Percentiles rank a stretch among this genome's conserved stretches.
phyloP scores from a whole-genome alignment of 2,797 vertebrate genomes.

The Hippopotamyrus pictus region DNA sequence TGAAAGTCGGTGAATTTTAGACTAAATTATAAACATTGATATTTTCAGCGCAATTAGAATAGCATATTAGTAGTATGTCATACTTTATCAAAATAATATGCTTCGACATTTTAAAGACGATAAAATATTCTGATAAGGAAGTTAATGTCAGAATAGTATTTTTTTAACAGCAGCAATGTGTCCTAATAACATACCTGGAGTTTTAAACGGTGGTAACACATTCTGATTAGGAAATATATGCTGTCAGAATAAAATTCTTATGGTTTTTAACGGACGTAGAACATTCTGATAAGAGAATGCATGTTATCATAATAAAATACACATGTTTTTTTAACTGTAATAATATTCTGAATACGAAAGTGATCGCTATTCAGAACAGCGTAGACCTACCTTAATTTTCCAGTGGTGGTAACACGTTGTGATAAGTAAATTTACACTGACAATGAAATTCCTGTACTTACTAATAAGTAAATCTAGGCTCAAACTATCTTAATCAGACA shows the following conservation, averaged over 20 bases:
- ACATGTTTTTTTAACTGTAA: background rate
- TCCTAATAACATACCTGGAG: background rate
- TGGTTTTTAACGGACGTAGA: background rate
- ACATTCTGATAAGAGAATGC: background rate
- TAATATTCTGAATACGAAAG: background rate
- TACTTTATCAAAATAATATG: background rate
- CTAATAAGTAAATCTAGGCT: background rate
- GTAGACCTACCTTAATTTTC: background rate
- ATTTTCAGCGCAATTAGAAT: no score
- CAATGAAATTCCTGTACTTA: background rate
- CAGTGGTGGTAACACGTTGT: background rate
- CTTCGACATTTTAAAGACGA: background rate
- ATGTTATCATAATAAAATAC: background rate
- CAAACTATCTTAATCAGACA: background rate
- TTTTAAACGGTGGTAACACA: background rate
- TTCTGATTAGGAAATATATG: background rate
- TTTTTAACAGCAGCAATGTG: background rate
- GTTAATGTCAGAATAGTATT: background rate
- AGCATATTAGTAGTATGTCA: no score
- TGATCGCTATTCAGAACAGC: background rate
- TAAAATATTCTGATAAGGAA: background rate
- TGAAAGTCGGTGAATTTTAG: background rate
- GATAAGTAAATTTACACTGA: background rate
- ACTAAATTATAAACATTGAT: background rate
- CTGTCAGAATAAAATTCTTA: no score